Evolutionary conservation across 2,797 vertebrate species (phyloP).

Genomic region (Enteromius fasciolatus): DNA sequence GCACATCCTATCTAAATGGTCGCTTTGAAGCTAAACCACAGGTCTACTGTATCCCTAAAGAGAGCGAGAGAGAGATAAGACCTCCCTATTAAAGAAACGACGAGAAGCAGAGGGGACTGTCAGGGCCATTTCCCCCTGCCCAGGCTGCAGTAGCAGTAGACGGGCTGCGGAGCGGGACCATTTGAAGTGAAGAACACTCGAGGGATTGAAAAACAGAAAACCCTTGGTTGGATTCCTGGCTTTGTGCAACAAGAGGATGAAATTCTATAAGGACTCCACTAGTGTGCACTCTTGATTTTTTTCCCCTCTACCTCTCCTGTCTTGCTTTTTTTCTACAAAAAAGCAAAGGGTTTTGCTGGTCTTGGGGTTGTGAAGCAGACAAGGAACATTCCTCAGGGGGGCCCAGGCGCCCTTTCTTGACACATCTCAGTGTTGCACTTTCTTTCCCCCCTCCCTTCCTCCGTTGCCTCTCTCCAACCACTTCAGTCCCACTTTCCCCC

Average conservation of each 20-base stretch:
- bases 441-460: conserved; percentile 15
- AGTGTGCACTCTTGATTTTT: conserved; percentile 59
- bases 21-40: conserved; percentile 48
- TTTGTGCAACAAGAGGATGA: conserved; percentile 58
- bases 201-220: conserved; percentile 47
- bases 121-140: conserved; percentile 34
- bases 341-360: conserved; percentile 63
- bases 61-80: conserved; percentile 34
- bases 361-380: conserved; percentile 75
- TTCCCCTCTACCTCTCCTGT: conserved; percentile 55
- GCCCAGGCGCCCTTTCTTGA: conserved; percentile 82
- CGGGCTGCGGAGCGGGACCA: conserved; percentile 20
- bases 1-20: conserved; percentile 41
- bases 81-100: conserved; percentile 36
- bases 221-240: conserved; percentile 52
- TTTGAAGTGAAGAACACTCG: conserved; percentile 56
- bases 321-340: conserved; percentile 58
- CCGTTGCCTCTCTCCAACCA: conserved; percentile 24
- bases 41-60: conserved; percentile 35
- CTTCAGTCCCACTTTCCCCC: conserved; percentile 44
- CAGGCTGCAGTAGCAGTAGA: conserved; percentile 9
- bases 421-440: conserved; percentile 80
- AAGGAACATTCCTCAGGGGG: conserved; percentile 85
- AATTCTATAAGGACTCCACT: conserved; percentile 59
- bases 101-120: conserved; percentile 24